Conservation (phyloP, 2,113 vertebrate genomes). For the Scatophagus argus region DNA sequence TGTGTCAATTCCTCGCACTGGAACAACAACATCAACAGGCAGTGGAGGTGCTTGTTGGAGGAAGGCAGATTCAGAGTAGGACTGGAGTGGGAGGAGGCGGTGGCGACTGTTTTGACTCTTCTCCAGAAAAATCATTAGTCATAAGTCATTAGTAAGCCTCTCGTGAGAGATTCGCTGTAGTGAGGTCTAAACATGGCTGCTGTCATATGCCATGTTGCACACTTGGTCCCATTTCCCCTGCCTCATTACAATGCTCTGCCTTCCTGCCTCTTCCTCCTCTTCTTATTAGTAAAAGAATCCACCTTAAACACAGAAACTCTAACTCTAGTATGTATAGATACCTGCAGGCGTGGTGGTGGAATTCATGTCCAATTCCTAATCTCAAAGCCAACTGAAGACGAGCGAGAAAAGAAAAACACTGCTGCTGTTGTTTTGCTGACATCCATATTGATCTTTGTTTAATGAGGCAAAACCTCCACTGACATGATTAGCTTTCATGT, state of each 20-base stretch:
- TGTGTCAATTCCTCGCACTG: constrained; percentile 17
- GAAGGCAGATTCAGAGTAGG: constrained; percentile 22
- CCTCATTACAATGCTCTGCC: constrained; percentile 66
- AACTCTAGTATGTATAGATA: constrained; percentile 49
- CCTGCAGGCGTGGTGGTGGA: constrained; percentile 35
- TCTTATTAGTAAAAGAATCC: constrained; percentile 68
- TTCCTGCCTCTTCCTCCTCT: constrained; percentile 48
- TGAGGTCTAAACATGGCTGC: constrained; percentile 62
- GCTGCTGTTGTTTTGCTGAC: constrained; percentile 32
- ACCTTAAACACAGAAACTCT: constrained; percentile 49
- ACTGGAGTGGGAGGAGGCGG: background rate
- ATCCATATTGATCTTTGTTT: constrained; percentile 48
- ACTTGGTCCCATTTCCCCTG: constrained; percentile 57
- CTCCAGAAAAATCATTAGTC: constrained; percentile 49
- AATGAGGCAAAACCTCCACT: constrained; percentile 53
- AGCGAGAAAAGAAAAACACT: constrained; percentile 11
- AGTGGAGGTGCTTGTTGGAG: constrained; percentile 47
- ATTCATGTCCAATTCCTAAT: constrained; percentile 25
- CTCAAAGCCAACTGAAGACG: constrained; percentile 27
- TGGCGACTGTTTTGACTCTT: constrained; percentile 54
- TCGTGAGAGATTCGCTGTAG: constrained; percentile 31
- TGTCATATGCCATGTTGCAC: constrained; percentile 54
- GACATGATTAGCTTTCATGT: constrained; percentile 50
- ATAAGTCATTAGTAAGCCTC: constrained; percentile 63
- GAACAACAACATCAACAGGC: constrained; percentile 27